These are phyloP conservation scores for Pogonomyrmex californicus DNA, from an alignment of 1,140 invertebrate genomes.

Conservation along the genomic window DNA sequence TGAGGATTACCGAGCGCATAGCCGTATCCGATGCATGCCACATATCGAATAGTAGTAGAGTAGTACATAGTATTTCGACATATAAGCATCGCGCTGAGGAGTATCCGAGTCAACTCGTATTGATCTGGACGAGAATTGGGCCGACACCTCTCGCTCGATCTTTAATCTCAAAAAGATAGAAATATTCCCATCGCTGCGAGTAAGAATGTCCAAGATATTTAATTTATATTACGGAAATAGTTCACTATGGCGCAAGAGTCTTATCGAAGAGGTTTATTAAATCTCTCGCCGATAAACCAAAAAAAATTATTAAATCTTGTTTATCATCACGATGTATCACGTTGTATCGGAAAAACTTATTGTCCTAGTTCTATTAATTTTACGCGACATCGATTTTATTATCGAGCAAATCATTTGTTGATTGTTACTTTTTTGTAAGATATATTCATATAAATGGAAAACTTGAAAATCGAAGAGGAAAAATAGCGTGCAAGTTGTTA, in stretches of 20 bases:
- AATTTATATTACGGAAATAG: slow-evolving; percentile 42
- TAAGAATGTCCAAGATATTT: slow-evolving; percentile 34
- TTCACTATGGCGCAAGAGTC: slow-evolving; percentile 2
- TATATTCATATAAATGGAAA: slow-evolving; percentile 46
- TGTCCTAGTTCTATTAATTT: slow-evolving; percentile 13
- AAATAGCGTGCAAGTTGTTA: slow-evolving; percentile 25
- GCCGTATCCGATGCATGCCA: background rate
- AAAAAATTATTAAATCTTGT: slow-evolving; percentile 16
- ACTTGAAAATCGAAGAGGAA: slow-evolving; percentile 11
- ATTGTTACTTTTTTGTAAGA: background rate
- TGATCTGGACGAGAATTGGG: background rate
- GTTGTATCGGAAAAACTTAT: background rate
- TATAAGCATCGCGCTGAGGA: background rate
- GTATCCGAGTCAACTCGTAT: slow-evolving; percentile 13
- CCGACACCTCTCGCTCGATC: background rate
- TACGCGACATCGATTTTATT: background rate
- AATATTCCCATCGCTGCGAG: background rate
- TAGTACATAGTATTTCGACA: slow-evolving; percentile 49
- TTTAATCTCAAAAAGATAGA: slow-evolving; percentile 36
- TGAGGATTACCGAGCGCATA: slow-evolving; percentile 61
- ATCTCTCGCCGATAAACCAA: background rate
- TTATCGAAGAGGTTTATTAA: background rate
- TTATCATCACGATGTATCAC: background rate
- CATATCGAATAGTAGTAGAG: background rate
- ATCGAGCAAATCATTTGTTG: background rate